phyloP scores from a whole-genome alignment of 2,797 vertebrate species.

The Rhynchotus rufescens region DNA sequence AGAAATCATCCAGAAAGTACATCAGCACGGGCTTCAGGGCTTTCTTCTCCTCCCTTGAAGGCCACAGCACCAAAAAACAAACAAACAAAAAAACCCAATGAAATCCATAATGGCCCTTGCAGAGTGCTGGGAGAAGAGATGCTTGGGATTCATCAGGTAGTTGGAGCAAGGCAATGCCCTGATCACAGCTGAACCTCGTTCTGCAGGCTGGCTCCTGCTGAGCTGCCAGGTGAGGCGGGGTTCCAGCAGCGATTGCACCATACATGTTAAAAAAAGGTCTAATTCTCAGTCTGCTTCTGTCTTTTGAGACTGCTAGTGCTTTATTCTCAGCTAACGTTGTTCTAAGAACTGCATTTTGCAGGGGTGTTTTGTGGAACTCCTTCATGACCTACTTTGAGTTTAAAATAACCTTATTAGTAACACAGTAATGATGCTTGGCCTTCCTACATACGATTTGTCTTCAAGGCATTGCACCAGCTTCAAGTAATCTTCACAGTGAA shows the following conservation, averaged over 20 bases:
- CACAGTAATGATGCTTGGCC: not conserved
- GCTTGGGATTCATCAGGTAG: not conserved
- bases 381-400: conserved; percentile 47
- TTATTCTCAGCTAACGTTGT: not conserved
- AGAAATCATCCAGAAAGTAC: not conserved
- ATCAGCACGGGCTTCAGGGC: not conserved
- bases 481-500: not conserved
- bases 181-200: not conserved
- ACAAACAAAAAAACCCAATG: too few species aligned
- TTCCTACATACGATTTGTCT: conserved; percentile 30
- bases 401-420: conserved; percentile 68
- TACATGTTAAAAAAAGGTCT: not conserved
- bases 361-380: not conserved
- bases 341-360: not conserved
- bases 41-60: not conserved
- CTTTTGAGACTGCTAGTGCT: not conserved
- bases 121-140: too few species aligned
- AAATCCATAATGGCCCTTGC: too few species aligned
- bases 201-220: not conserved
- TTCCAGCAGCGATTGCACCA: not conserved
- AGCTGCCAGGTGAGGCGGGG: rapidly evolving
- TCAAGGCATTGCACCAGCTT: not conserved
- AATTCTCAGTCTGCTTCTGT: not conserved
- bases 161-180: too few species aligned
- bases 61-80: too few species aligned